Conservation (phyloP, 2,888 invertebrate genomes). For the Phoenoteleia sp. region DNA sequence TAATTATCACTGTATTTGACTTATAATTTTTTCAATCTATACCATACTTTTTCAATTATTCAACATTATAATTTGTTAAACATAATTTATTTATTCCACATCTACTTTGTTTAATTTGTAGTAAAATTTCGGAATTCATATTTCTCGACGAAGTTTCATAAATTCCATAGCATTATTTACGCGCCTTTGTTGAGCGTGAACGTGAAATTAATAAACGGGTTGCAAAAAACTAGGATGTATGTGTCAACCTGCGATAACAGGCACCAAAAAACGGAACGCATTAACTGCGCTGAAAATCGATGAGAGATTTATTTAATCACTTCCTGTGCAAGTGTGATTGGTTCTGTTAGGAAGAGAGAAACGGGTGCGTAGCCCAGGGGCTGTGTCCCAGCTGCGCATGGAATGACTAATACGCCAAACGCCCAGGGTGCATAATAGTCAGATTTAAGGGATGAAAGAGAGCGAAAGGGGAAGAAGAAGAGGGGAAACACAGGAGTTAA, state of each 20-base stretch:
- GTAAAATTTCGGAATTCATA: too few relatives aligned
- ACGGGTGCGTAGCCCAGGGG: slow-evolving; percentile 74
- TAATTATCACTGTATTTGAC: too few relatives aligned
- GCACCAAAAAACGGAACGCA: slow-evolving; percentile 18
- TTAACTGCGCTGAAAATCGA: slow-evolving; percentile 49
- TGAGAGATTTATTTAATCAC: slow-evolving; percentile 67
- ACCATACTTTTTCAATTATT: too few relatives aligned
- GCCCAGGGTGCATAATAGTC: slow-evolving; percentile 79
- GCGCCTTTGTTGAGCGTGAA: too few relatives aligned
- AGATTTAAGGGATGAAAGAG: slow-evolving; percentile 78
- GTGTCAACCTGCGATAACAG: slow-evolving; percentile 44
- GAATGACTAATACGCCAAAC: slow-evolving; percentile 83
- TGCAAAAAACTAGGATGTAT: neutral
- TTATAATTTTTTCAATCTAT: too few relatives aligned
- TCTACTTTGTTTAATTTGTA: too few relatives aligned
- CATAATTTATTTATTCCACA: too few relatives aligned
- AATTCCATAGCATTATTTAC: too few relatives aligned
- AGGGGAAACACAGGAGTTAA: slow-evolving; percentile 35
- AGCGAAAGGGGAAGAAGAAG: slow-evolving; percentile 23
- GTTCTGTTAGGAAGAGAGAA: slow-evolving; percentile 71
- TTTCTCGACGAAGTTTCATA: too few relatives aligned
- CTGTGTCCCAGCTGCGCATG: slow-evolving; percentile 80
- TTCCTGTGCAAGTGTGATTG: slow-evolving; percentile 75
- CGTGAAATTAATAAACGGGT: slow-evolving; percentile 6
- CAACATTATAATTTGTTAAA: too few relatives aligned